Percentiles rank a stretch among this genome's conserved stretches.
Conservation (phyloP, 2,113 vertebrate species). For the Alligator sinensis region DNA sequence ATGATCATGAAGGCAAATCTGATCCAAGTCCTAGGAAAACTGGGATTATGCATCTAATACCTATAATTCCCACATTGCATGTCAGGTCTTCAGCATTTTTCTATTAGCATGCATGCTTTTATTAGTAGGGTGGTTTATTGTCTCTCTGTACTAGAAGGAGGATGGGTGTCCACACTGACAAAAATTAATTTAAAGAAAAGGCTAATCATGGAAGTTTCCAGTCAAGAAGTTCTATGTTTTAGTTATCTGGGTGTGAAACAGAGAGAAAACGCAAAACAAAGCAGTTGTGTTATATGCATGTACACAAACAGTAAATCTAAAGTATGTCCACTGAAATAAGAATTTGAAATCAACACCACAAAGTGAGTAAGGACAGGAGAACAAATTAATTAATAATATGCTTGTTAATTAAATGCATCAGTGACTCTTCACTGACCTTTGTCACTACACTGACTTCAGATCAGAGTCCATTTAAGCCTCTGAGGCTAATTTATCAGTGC, state of each 20-base stretch:
- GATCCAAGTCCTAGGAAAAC: neutral
- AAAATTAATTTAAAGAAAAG: neutral
- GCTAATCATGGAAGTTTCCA: neutral
- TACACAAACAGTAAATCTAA: neutral
- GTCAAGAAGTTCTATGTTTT: neutral
- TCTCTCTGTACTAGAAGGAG: neutral
- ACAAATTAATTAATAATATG: constrained; percentile 41
- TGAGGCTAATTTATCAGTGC: neutral
- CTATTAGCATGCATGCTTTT: neutral
- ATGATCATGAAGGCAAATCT: neutral
- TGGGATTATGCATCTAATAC: neutral
- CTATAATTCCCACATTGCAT: neutral
- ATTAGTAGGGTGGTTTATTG: neutral
- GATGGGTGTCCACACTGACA: neutral
- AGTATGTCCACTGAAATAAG: neutral
- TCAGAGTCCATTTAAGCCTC: constrained; percentile 17
- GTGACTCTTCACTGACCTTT: constrained; percentile 17
- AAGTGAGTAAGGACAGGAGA: neutral
- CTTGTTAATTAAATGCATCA: constrained; percentile 30
- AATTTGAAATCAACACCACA: constrained; percentile 7
- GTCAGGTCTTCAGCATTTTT: neutral
- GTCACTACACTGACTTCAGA: neutral
- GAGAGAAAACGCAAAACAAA: neutral
- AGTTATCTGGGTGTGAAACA: neutral
- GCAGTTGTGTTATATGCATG: neutral